Evolutionary conservation across 2,797 vertebrate species (phyloP).

Genomic region (Cichlasoma orientale): DNA sequence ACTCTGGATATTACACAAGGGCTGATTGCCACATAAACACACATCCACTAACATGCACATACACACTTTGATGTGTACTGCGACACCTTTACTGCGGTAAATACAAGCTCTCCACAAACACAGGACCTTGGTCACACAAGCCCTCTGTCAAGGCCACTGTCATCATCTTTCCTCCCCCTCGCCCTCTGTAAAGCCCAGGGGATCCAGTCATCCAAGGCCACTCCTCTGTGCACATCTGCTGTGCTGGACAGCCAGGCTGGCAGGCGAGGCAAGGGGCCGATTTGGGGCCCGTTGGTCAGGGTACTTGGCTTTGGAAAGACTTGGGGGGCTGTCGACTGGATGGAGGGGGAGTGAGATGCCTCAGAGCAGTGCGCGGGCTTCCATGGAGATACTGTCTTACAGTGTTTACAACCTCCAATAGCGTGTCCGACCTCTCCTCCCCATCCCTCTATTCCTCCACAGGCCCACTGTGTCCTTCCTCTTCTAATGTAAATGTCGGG

Average conservation of each 20-base stretch:
- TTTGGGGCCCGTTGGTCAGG: slow-evolving; percentile 56
- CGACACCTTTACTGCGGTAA: slow-evolving; percentile 14
- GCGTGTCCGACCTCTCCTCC: slow-evolving; percentile 66
- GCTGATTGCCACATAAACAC: neutral
- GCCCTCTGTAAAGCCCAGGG: slow-evolving; percentile 58
- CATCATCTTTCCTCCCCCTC: slow-evolving; percentile 37
- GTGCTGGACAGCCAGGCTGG: slow-evolving; percentile 73
- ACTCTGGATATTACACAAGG: neutral
- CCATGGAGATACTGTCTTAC: slow-evolving; percentile 83
- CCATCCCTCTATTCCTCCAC: slow-evolving; percentile 62
- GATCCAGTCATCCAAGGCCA: slow-evolving; percentile 74
- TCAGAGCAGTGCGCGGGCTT: slow-evolving; percentile 71
- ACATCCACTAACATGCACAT: neutral
- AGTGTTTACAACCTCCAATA: slow-evolving; percentile 80
- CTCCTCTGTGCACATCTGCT: slow-evolving; percentile 82
- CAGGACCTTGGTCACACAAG: slow-evolving; percentile 57
- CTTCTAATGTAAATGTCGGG: slow-evolving; percentile 83
- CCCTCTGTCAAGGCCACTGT: slow-evolving; percentile 70
- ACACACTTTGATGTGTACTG: slow-evolving; percentile 3
- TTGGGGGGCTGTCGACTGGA: slow-evolving; percentile 52
- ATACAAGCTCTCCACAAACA: slow-evolving; percentile 33
- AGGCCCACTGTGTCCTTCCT: slow-evolving; percentile 72
- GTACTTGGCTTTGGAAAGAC: slow-evolving; percentile 68
- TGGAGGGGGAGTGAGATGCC: slow-evolving; percentile 70
- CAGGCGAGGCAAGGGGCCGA: slow-evolving; percentile 64